A percentile compares a stretch with the other conserved stretches of the same genome.
These are phyloP conservation scores for Plusia festucae DNA, from an alignment of 2,888 invertebrate species.

Conservation along the genomic window DNA sequence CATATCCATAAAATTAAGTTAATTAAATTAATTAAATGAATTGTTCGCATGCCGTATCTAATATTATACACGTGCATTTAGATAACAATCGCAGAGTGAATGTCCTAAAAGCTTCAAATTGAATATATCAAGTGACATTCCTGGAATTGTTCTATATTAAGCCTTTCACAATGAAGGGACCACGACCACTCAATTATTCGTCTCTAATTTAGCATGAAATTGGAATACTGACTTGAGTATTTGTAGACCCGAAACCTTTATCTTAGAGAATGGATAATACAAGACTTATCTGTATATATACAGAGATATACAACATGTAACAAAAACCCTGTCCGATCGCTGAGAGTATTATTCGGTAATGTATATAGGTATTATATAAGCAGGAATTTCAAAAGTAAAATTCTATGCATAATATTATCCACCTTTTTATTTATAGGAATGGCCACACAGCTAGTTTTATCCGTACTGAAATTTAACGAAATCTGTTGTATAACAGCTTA, in stretches of 20 bases:
- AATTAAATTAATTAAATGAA: too few species aligned
- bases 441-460: neutral
- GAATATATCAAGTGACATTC: neutral
- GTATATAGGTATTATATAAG: too few species aligned
- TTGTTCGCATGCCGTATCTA: too few species aligned
- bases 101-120: neutral
- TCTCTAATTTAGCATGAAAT: slow-evolving; percentile 1
- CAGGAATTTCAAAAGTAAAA: neutral
- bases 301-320: too few species aligned
- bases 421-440: too few species aligned
- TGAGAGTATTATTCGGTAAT: too few species aligned
- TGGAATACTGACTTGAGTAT: neutral
- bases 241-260: neutral
- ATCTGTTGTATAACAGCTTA: neutral
- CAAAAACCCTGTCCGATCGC: too few species aligned
- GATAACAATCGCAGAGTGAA: neutral
- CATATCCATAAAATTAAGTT: too few species aligned
- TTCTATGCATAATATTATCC: neutral
- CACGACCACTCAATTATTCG: slow-evolving; percentile 1
- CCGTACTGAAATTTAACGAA: neutral
- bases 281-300: too few species aligned
- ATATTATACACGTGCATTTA: too few species aligned
- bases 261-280: neutral
- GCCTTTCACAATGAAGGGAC: neutral
- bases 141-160: slow-evolving; percentile 3